Percentiles rank a stretch among this genome's conserved stretches.
Conservation (phyloP, 2,113 vertebrate species). For the Gorilla gorilla region DNA sequence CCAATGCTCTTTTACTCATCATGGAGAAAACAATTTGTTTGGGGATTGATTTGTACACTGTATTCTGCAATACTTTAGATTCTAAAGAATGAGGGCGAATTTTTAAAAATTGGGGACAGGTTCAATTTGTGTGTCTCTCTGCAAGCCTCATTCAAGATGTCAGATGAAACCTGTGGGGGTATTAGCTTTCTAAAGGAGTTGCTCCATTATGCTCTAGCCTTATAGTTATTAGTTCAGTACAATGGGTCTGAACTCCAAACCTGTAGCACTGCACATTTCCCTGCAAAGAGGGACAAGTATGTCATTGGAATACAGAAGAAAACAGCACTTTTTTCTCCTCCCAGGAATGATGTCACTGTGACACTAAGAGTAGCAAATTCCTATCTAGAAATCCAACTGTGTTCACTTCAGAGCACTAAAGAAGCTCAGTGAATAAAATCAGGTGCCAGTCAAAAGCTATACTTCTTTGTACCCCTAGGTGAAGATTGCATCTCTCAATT, state of each 20-base stretch:
- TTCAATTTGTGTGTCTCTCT: neutral
- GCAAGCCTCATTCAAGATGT: neutral
- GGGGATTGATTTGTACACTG: neutral
- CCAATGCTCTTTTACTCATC: neutral
- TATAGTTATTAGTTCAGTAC: neutral
- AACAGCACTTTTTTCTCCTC: neutral
- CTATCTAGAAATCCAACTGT: slow-evolving; percentile 25
- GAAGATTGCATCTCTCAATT: neutral
- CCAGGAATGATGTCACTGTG: neutral
- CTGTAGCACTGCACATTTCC: neutral
- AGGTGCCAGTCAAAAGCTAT: neutral
- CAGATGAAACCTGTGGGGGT: neutral
- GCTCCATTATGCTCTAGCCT: neutral
- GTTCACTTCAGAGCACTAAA: neutral
- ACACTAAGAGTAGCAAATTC: neutral
- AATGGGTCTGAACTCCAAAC: neutral
- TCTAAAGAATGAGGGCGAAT: neutral
- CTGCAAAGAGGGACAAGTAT: neutral
- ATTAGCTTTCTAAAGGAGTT: neutral
- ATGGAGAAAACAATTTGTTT: neutral
- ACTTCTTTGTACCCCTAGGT: neutral
- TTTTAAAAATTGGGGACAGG: neutral
- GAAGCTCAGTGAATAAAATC: neutral
- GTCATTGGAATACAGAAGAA: neutral
- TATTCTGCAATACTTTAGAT: neutral